Conservation (phyloP, 2,888 invertebrate species). For the Aphidoletes aphidimyza region DNA sequence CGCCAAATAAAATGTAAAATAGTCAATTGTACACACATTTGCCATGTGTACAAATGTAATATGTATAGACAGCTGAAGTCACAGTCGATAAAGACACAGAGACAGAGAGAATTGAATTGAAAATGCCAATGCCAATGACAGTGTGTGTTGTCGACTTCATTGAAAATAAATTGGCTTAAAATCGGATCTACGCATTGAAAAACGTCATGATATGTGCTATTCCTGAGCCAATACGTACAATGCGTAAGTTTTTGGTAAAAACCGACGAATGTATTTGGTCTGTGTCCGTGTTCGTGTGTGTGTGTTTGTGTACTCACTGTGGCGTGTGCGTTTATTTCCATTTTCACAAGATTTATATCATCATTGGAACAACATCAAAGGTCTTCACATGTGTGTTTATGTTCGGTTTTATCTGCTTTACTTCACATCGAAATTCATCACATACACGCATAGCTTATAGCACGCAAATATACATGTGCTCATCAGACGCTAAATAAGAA, state of each 20-base stretch:
- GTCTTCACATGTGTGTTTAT: not conserved
- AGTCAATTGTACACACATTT: no score
- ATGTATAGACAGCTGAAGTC: no score
- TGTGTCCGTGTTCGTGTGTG: not conserved
- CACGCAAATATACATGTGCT: not conserved
- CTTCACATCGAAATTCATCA: not conserved
- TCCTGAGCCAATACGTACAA: conserved; percentile 23
- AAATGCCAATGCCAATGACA: not conserved
- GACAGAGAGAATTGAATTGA: no score
- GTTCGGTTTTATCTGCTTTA: not conserved
- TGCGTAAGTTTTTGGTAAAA: not conserved
- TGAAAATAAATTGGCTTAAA: conserved; percentile 28
- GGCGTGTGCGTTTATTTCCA: not conserved
- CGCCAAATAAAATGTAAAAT: conserved; percentile 3
- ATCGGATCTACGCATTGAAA: conserved; percentile 1
- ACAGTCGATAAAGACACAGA: no score
- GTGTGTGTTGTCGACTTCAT: not conserved
- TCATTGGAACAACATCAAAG: not conserved
- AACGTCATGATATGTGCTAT: conserved; percentile 36
- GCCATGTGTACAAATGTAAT: no score
- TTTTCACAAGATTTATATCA: conserved; percentile 4
- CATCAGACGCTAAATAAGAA: not conserved
- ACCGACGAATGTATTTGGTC: not conserved
- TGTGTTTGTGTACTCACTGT: not conserved
- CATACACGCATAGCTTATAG: not conserved